Evolutionary conservation across 2,797 vertebrate species (phyloP).

Genomic region (Sus cebifrons): DNA sequence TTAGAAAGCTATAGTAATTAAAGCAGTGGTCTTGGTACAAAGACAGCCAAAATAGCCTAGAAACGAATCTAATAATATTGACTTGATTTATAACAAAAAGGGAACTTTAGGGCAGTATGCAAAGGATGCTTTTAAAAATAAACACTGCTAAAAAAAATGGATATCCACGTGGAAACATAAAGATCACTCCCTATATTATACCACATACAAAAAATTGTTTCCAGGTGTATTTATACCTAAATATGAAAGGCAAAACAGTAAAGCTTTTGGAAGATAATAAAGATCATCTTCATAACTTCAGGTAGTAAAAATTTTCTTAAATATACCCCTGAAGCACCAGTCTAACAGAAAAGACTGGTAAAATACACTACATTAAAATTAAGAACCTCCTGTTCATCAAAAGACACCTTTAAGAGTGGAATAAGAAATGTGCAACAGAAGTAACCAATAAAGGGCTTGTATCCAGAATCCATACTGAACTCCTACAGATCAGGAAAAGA

Average conservation of each 20-base stretch:
- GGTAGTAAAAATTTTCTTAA: conserved; percentile 50
- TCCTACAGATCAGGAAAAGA: background rate
- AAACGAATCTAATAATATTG: background rate
- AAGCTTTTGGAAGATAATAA: conserved; percentile 49
- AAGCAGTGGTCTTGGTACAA: background rate
- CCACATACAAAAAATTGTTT: conserved; percentile 17
- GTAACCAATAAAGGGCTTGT: background rate
- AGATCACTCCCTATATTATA: conserved; percentile 2
- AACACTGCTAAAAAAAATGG: too few relatives aligned
- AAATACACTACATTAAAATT: conserved; percentile 42
- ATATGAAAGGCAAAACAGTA: conserved; percentile 52
- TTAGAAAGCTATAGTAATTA: conserved; percentile 41
- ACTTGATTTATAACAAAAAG: too few relatives aligned
- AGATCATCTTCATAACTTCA: conserved; percentile 30
- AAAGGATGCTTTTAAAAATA: too few relatives aligned
- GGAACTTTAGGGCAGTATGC: too few relatives aligned
- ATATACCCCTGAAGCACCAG: background rate
- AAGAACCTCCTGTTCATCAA: conserved; percentile 47
- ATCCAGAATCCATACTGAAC: conserved; percentile 36
- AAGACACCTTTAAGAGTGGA: conserved; percentile 26
- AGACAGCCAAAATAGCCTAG: background rate
- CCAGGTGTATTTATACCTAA: background rate
- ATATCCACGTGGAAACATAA: conserved; percentile 15
- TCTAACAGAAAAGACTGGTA: background rate
- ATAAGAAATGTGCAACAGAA: conserved; percentile 4